Evolutionary conservation across 2,797 vertebrate genomes (phyloP), one percentile per base, ranked within the genome.

Genomic region (Gila robusta): DNA sequence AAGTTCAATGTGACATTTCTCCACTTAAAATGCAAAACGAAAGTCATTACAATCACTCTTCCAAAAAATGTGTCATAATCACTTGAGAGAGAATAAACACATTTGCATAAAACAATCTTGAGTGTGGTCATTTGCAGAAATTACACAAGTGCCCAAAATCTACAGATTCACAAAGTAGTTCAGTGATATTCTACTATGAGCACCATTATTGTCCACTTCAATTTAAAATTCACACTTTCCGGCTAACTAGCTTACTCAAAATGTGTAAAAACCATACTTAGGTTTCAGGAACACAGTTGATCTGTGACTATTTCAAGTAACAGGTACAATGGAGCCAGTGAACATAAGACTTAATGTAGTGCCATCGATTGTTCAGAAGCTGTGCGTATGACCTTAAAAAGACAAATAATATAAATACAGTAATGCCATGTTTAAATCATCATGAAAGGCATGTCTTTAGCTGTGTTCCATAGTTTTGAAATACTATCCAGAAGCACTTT

Each of bases 271-370:
- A 76, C 41, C 62, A 32, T 19, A 70, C 74, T 17, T 59, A 87
- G 79, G 70, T 73, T 56, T 56, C 78, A 66, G 62, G 79, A 69
- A 79, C 56, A 74, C 9, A 52, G 70, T 52, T 79, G 17, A 85
- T 79, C 66, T 86, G 8, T 56, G 71, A 88, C 76, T 82, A 64
- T 59, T 89, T 91, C 90, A 91, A 91, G 89, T 91, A 91, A 89
- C 79, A 83, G 80, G 69, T 83, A 85, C 73, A 81, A 88, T 59
- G 62, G n/a, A 86, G 84, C 70, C 66, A 69, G 64, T 77, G 64
- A 88, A 79, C 47, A 67, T 83, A 88, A 86, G 84, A 89, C 81
- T 72, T 78, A 72, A 70, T 56, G 67, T 81, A 83, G 85, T 82
- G 81, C 73, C 69, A 82, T 74, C 14, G 49, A 71, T 26, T 73